These are phyloP conservation scores for Ectropis grisescens DNA, from an alignment of 1,140 invertebrate genomes.

Conservation along the genomic window DNA sequence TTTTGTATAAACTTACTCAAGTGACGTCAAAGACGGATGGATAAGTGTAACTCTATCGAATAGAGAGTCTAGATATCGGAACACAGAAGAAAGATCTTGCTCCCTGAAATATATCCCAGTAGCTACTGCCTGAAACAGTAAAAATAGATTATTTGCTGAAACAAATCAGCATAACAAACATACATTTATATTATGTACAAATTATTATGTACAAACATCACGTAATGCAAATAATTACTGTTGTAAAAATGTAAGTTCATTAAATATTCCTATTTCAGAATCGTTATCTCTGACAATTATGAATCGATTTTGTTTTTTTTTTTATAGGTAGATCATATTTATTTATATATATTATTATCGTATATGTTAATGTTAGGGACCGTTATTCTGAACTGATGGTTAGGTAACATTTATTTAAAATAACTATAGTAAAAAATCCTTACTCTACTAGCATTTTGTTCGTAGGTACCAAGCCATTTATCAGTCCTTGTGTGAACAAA, in stretches of 20 bases:
- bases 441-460: slow-evolving; percentile 21
- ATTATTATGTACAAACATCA: neutral
- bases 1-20: slow-evolving; percentile 33
- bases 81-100: slow-evolving; percentile 31
- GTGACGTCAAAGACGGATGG: slow-evolving; percentile 20
- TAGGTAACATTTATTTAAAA: too few species aligned
- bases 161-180: neutral
- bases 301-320: neutral
- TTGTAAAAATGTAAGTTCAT: too few species aligned
- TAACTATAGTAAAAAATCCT: slow-evolving; percentile 7
- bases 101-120: slow-evolving; percentile 28
- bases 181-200: neutral
- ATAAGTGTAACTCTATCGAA: slow-evolving; percentile 20
- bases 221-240: too few species aligned
- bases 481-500: slow-evolving; percentile 27
- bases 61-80: slow-evolving; percentile 14
- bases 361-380: neutral
- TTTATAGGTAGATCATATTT: neutral
- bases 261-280: neutral
- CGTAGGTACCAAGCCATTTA: slow-evolving; percentile 32
- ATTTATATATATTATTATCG: neutral
- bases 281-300: neutral
- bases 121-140: slow-evolving; percentile 17
- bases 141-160: slow-evolving; percentile 5
- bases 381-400: too few species aligned